Base-by-base conservation (phyloP, 2,888 invertebrate genomes). In the Athalia rosae region DNA sequence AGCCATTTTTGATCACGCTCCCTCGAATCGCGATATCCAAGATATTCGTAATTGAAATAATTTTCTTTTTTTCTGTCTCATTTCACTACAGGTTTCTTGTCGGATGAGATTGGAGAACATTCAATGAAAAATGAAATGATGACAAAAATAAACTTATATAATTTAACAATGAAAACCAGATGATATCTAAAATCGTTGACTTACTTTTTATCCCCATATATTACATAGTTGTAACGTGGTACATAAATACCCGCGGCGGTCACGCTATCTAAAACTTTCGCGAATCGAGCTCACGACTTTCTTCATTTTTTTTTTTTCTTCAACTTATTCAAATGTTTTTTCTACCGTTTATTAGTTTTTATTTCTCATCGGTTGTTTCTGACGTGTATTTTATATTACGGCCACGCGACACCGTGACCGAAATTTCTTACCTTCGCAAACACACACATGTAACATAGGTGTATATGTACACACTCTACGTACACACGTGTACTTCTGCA, bases 401-500 rank as follows among this genome's bases (percentile, higher is more conserved):
- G 15, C 50, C 67, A 67, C 53, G 67, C 50, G 67, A 67, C 67
- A 67, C 67, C 53, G 67, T 67, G 67, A 67, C 67, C 53, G 53
- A 67, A 67, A 67, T 67, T 67, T n/a, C 67, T 67, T 67, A n/a
- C 53, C n/a, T 53, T 11, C n/a, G 4, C 41, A 47, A 45, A 64
- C 50, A 4, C 41, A 5, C 4, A 53, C n/a, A 15, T 28, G 15
- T 47, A 6, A 13, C n/a, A n/a, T 62, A 61, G 61, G 61, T 41
- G 61, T 41, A 41, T 7, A 28, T 62, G 41, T 28, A 41, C 6
- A 62, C 6, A 41, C 62, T 62, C 28, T 28, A 28, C 2, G 28
- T 28, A 28, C 28, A 2, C 28, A 0, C 28, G 28, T 28, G 28
- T 28, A 28, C 28, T 28, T 28, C 28, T 28, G 28, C 28, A 28